Evolutionary conservation across 1,140 invertebrate species (phyloP), one percentile per base, ranked within the genome.

Genomic region (Harpegnathos saltator): DNA sequence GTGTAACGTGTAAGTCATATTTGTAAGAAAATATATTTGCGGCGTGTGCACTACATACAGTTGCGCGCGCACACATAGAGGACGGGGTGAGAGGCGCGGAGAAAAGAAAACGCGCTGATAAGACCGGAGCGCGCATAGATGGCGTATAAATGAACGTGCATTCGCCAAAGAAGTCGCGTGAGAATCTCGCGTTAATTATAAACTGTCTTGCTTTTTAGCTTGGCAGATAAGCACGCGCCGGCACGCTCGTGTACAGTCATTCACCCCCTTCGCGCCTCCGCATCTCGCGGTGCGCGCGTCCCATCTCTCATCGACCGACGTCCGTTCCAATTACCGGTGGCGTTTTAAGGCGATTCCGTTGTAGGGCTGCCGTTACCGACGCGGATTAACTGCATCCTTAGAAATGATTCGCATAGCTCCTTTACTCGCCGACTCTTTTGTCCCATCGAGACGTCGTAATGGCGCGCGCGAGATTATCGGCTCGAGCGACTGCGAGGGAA

Each of bases 301-400:
- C 48, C 78, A 61, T 82, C 59, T 62, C 71, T 82, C 78, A 82
- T 82, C 78, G 73, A 83, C 74, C 74, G 82, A 83, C 82, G 54
- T 26, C 71, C 44, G 85, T 82, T 73, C 72, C 63, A 62, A 66
- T 81, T 83, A 82, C 56, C 63, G 56, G 33, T 78, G 58, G 69
- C 86, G 89, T 82, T 80, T 91, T 83, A 86, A 91, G 82, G 63
- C 83, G 82, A 81, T 77, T 81, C 85, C 86, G 74, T 91, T 87
- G 84, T 92, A 91, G 52, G 91, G 92, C 86, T 92, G 90, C 91
- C 89, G 90, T 92, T 91, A 93, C 85, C 88, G 91, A 93, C 92
- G 92, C 91, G 92, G 91, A 93, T 93, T 80, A 80, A 80, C 75
- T 80, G 75, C 75, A 80, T 58, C 92, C 92, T 91, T 91, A 92